A percentile compares a stretch with the other conserved stretches of the same genome.
Conservation (phyloP, 2,888 invertebrate genomes). For the Agapostemon virescens region DNA sequence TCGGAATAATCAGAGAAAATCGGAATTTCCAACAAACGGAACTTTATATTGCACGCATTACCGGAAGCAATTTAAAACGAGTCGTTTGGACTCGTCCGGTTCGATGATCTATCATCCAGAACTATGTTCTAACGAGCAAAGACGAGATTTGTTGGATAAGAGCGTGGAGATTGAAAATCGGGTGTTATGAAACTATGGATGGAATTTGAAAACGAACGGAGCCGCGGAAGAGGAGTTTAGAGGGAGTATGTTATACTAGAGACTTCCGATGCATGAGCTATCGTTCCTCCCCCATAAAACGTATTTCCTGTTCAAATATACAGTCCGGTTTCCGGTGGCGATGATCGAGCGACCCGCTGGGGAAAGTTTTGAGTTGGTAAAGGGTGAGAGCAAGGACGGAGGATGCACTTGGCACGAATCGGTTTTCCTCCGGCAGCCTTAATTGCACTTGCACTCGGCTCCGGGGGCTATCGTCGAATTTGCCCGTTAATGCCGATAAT, state of each 20-base stretch:
- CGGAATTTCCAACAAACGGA: too few species aligned
- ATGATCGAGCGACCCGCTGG: neutral
- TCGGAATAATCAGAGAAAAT: too few species aligned
- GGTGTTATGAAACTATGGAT: neutral
- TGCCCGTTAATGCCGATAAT: slow-evolving; percentile 67
- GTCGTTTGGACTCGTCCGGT: neutral
- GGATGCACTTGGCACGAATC: slow-evolving; percentile 63
- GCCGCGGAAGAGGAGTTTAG: neutral
- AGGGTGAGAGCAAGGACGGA: slow-evolving; percentile 29
- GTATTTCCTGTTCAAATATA: slow-evolving; percentile 12
- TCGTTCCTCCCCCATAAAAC: neutral
- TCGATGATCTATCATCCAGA: neutral
- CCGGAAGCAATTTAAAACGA: neutral
- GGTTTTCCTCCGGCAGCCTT: slow-evolving; percentile 56
- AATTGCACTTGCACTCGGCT: slow-evolving; percentile 61
- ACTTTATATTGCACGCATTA: neutral
- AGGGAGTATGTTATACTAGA: neutral
- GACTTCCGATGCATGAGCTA: neutral
- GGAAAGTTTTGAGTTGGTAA: slow-evolving; percentile 14
- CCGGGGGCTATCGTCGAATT: slow-evolving; percentile 62
- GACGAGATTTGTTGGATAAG: neutral
- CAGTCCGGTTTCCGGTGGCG: neutral
- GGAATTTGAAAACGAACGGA: neutral
- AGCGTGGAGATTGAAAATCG: neutral
- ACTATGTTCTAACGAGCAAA: neutral